Evolutionary conservation across 2,888 invertebrate genomes (phyloP), one percentile per base, ranked within the genome.

Genomic region (Calliphora vomitoria): DNA sequence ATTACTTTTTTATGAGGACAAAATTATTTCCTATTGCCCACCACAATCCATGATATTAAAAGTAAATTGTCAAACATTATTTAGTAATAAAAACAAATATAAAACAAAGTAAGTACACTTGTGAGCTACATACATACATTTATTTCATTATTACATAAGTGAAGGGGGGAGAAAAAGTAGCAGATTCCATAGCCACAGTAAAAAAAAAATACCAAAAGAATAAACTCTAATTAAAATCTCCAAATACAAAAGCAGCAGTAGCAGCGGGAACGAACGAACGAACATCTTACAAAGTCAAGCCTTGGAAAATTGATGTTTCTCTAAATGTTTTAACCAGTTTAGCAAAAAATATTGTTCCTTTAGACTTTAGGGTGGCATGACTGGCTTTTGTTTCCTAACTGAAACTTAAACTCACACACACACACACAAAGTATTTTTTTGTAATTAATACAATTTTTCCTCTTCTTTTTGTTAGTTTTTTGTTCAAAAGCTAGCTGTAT

Each of bases 141-240:
- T 35, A 53, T 53, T 31, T 58, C 44, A 53, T 62, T 15, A 35
- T 4, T 15, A 15, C 20, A 8, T 62, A 53, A 60, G 4, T n/a
- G 8, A n/a, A 20, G 5, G 25, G 1, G 6, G 38, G n/a, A 35
- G 4, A 38, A 35, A 15, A 75, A 66, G 8, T 8, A 58, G 8
- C 18, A 41, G 10, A 41, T 62, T n/a, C 31, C 11, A 15, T 25
- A 3, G 4, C n/a, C 18, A 18, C 13, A 66, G 38, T 25, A 44
- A 60, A 83, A 20, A 66, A 2, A 44, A 11, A n/a, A n/a, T n/a
- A 25, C 41, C 3, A 10, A 66, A 80, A 80, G 8, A 82, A 75
- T 58, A 55, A 85, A 82, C 60, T 87, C 31, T 85, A 85, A 87
- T 87, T 82, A 82, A 78, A 82, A 78, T 69, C 68, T 72, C 41